These are phyloP conservation scores for Urocynchramus pylzowi DNA, from an alignment of 2,113 vertebrate genomes.

Conservation along the genomic window DNA sequence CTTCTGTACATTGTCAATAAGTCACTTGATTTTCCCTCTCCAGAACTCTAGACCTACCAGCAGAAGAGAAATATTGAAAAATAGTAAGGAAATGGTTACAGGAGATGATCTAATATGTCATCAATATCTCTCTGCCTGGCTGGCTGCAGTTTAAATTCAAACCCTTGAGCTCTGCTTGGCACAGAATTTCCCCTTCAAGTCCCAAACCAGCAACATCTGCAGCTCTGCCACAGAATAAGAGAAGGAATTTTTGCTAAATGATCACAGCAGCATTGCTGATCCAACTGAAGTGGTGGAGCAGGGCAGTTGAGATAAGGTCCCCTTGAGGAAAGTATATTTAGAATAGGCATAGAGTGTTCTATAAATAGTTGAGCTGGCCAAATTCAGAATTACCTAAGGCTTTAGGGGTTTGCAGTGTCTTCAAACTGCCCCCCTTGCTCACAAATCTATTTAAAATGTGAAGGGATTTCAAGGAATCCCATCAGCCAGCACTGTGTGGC, in stretches of 20 bases:
- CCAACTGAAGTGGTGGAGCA: neutral
- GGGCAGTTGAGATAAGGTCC: neutral
- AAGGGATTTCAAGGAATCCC: neutral
- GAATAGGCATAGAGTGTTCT: neutral
- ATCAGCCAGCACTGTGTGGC: neutral
- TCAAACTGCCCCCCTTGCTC: neutral
- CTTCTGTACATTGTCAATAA: neutral
- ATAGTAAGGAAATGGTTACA: neutral
- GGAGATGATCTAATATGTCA: neutral
- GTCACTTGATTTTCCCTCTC: neutral
- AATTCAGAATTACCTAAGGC: neutral
- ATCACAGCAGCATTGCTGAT: neutral
- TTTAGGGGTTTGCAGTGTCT: neutral
- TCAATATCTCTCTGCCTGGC: neutral
- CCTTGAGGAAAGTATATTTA: constrained; percentile 15
- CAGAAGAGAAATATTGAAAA: neutral
- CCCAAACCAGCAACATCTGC: neutral
- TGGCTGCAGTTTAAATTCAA: neutral
- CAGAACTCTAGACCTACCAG: neutral
- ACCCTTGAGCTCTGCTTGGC: neutral
- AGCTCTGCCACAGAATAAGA: neutral
- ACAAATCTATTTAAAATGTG: neutral
- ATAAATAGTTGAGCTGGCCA: constrained; percentile 21
- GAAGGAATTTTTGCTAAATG: neutral
- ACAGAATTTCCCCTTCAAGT: neutral